phyloP scores from a whole-genome alignment of 2,888 invertebrate genomes.

The Rhopalosiphum nymphaeae region DNA sequence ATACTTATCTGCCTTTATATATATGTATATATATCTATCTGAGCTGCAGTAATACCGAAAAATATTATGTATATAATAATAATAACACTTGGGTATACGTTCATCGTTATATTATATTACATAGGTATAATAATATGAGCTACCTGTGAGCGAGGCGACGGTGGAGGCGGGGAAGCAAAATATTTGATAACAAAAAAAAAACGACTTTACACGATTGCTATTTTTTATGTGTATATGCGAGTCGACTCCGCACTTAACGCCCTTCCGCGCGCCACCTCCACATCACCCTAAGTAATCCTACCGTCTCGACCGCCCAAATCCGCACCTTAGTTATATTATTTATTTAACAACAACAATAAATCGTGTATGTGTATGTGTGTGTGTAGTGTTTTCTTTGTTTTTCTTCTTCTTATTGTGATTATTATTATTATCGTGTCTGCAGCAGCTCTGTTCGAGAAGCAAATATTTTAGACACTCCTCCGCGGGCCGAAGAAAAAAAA shows the following conservation, averaged over 20 bases:
- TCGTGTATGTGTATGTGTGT: neutral
- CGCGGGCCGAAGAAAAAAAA: neutral
- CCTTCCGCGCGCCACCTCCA: neutral
- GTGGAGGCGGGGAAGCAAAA: neutral
- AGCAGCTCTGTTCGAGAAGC: neutral
- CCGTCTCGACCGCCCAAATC: conserved; percentile 16
- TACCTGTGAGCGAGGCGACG: neutral
- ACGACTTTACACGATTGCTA: conserved; percentile 11
- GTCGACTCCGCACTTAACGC: neutral
- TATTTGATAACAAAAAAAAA: conserved; percentile 25
- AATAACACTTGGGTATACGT: neutral
- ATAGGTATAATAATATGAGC: neutral
- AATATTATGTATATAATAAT: neutral
- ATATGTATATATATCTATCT: neutral
- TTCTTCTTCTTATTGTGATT: neutral
- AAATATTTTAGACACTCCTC: conserved; percentile 10
- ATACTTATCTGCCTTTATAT: neutral
- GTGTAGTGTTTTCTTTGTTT: neutral
- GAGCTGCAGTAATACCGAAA: neutral
- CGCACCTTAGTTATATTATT: conserved; percentile 30
- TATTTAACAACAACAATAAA: conserved; percentile 25
- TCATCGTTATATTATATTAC: neutral
- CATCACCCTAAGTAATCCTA: neutral
- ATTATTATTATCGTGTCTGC: neutral
- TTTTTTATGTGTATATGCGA: neutral